Base-by-base conservation (phyloP, 2,888 invertebrate genomes). In the Dicyrtoma fusca region DNA sequence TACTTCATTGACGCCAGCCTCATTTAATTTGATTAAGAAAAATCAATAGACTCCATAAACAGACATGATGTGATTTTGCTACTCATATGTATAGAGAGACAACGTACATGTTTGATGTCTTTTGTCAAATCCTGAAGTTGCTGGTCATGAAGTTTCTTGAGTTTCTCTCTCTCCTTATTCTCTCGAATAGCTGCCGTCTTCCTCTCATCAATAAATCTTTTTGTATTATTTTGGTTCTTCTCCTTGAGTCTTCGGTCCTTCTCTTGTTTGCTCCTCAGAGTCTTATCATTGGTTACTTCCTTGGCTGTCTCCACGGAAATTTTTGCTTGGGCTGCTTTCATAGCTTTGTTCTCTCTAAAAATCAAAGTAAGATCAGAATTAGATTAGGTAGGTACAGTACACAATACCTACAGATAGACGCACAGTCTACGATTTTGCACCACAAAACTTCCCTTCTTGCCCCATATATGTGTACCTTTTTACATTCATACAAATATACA, bases 171-270 rank as follows among this genome's bases (percentile, higher is more conserved):
- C 83, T 97, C 95, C 78, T 95, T 91, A 73, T 89, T 90, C 82
- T 96, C 96, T 82, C 96, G 94, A 82, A 95, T 92, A 71, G 91
- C 90, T 68, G 91, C 91, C 42, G 89, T 89, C 86, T 92, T 94
- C 72, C 95, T 88, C 84, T 98, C 97, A 81, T 98, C 97, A 87
- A 97, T 91, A 83, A 98, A 98, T 82, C 94, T 93, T 85, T 97
- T 97, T 69, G 95, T 96, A 84, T 97, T 97, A 84, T 97, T 97
- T 83, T 97, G 95, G 82, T 97, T 96, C 84, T 97, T 95, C 85
- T 98, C 96, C 34, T 94, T 87, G 71, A 97, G 87, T 57, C 97
- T 88, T 55, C 97, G 89, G 83, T 99, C 99, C 82, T 95, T 94
- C 84, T 99, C 99, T 75, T 95, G 95, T 82, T 98, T 96, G 72